These are phyloP conservation scores for Eudasyphora cyanicolor DNA, from an alignment of 2,888 invertebrate genomes.

Conservation along the genomic window DNA sequence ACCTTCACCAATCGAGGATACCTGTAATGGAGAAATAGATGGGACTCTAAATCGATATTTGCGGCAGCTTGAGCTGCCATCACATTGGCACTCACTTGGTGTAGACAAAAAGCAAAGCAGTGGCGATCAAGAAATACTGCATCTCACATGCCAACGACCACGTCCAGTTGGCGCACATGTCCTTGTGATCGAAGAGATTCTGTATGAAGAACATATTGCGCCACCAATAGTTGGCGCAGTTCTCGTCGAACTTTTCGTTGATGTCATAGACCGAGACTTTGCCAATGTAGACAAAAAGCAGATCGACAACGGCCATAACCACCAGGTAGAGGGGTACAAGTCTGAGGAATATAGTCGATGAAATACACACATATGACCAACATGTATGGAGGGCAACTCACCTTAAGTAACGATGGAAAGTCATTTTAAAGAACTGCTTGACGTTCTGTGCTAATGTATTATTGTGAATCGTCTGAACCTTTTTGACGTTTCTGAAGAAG, in stretches of 20 bases:
- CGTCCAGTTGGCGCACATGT: conserved; percentile 80
- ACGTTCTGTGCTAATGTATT: conserved; percentile 72
- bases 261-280: conserved; percentile 79
- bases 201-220: conserved; percentile 79
- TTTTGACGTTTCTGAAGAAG: conserved; percentile 75
- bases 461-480: conserved; percentile 72
- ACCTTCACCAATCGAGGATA: conserved; percentile 73
- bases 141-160: conserved; percentile 80
- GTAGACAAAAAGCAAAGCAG: conserved; percentile 76
- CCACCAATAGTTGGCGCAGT: conserved; percentile 79
- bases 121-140: conserved; percentile 79
- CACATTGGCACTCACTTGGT: conserved; percentile 74
- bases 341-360: conserved; percentile 68
- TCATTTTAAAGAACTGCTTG: conserved; percentile 74
- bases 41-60: too few relatives aligned
- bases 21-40: conserved; percentile 64
- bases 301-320: conserved; percentile 75
- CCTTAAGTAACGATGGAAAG: conserved; percentile 78
- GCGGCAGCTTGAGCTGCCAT: too few relatives aligned
- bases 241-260: conserved; percentile 78
- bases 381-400: conserved; percentile 57
- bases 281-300: conserved; percentile 76
- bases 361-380: not conserved
- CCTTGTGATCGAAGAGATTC: conserved; percentile 77
- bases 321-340: conserved; percentile 78